Base-by-base conservation (phyloP, 2,113 vertebrate genomes). In the Emydura subglobosa region DNA sequence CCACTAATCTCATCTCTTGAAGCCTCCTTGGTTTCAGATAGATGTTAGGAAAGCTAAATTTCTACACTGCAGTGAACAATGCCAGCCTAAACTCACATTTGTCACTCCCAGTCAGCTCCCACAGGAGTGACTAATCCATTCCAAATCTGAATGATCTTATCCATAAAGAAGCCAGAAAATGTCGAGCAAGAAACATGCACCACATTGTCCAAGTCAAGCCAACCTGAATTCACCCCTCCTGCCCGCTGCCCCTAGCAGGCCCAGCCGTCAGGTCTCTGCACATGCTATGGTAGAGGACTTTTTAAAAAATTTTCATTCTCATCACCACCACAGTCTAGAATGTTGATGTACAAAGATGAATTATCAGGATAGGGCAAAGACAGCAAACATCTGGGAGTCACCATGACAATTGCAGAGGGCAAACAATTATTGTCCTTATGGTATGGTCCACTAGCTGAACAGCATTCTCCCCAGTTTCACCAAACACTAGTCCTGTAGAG, bases 1-100 rank as follows among this genome's bases (percentile, higher is more conserved):
- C 79, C 57, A 79, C 83, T 65, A 83, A 47, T 34, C 29, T 89
- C 89, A 95, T 83, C 89, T 93, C 57, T 61, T 79, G 68, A 93
- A 79, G 83, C 89, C 92, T 86, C 91, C 85, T 86, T 39, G 57
- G 83, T 95, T 95, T 96, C 91, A 86, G 87, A 29, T 31, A 89
- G 87, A 87, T 95, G 91, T 93, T 95, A 96, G 92, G 93, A 93
- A 95, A 92, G 91, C 84, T 87, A 95, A 50, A 95, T 81, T 91
- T 78, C 93, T 95, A 94, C 92, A 93, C 65, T 94, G 93, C 96
- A 97, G 93, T 84, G 89, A 86, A 83, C 0, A 0, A 79, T 0
- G 0, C 81, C 87, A 74, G 81, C 94, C 86, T 93, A 83, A 95
- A 92, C 91, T 92, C 93, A 87, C 81, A 87, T 96, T 94, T 96